Evolutionary conservation across 92 coral and sea anemone species (phyloP).

Genomic region (Epizoanthus fatuus): DNA sequence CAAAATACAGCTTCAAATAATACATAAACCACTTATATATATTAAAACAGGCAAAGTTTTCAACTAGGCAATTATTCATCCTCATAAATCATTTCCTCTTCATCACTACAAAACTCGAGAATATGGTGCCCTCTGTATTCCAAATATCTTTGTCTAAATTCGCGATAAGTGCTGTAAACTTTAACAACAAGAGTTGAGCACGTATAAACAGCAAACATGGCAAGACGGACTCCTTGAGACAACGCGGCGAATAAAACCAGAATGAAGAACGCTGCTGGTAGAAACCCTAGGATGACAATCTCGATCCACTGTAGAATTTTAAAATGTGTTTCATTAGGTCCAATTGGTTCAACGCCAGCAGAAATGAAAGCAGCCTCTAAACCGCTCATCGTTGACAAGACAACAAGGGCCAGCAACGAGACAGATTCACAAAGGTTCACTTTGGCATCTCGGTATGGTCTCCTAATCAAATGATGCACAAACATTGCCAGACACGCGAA

Average conservation of each 20-base stretch:
- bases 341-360: slow-evolving; percentile 43
- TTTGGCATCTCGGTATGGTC: slow-evolving; percentile 37
- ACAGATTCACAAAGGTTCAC: slow-evolving; percentile 42
- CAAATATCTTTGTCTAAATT: too few species aligned
- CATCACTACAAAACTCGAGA: too few species aligned
- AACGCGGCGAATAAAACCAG: slow-evolving; percentile 1
- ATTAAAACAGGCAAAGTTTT: too few species aligned
- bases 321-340: slow-evolving; percentile 5
- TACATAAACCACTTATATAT: too few species aligned
- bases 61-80: too few species aligned
- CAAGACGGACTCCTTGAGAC: slow-evolving; percentile 31
- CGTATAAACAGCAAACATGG: too few species aligned
- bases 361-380: slow-evolving; percentile 31
- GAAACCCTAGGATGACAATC: slow-evolving; percentile 5
- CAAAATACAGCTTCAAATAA: too few species aligned
- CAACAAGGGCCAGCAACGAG: slow-evolving; percentile 26
- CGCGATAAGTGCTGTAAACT: too few species aligned
- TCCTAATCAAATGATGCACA: slow-evolving; percentile 22
- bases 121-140: too few species aligned
- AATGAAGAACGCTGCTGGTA: slow-evolving; percentile 7
- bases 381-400: slow-evolving; percentile 38
- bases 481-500: slow-evolving; percentile 34
- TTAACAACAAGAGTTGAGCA: too few species aligned
- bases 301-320: slow-evolving; percentile 40
- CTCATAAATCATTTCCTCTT: too few species aligned